These are phyloP conservation scores for Macrostomum lignano DNA, from an alignment of 1,140 invertebrate species.

Conservation along the genomic window DNA sequence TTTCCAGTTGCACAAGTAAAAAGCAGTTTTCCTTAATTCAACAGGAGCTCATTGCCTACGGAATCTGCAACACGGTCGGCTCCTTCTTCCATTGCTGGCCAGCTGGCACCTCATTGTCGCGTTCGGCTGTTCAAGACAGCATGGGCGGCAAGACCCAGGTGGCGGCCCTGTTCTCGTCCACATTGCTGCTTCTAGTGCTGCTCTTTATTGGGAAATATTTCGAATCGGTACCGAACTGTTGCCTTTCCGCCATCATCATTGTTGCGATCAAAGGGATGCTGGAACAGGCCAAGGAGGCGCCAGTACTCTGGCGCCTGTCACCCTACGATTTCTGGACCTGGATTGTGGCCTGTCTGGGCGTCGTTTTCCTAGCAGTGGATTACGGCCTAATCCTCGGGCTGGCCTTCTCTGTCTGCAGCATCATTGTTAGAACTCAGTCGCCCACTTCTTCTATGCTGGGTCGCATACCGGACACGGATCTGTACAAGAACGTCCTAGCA, in stretches of 20 bases:
- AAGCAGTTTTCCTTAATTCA: no score
- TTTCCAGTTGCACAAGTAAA: no score
- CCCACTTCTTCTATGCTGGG: constrained; percentile 1
- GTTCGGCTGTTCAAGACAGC: constrained; percentile 11
- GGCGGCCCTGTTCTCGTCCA: constrained; percentile 6
- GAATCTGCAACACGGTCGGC: constrained; percentile 10
- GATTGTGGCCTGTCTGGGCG: constrained; percentile 8
- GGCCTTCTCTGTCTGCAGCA: constrained; percentile 9
- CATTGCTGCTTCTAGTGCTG: constrained; percentile 14
- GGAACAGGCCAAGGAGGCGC: constrained; percentile 24
- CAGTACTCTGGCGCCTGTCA: constrained; percentile 22
- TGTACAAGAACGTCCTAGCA: constrained; percentile 3
- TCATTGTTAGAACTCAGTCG: constrained; percentile 13
- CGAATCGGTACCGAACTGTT: constrained; percentile 27
- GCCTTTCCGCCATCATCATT: constrained; percentile 32
- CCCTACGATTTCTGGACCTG: constrained; percentile 21
- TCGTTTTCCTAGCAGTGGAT: constrained; percentile 9
- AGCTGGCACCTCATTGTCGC: constrained; percentile 9
- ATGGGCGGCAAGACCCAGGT: constrained; percentile 13
- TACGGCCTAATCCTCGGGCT: constrained; percentile 12
- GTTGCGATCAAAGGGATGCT: constrained; percentile 30
- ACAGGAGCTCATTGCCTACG: constrained; percentile 13
- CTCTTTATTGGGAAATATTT: constrained; percentile 17
- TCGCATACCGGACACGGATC: constrained; percentile 13
- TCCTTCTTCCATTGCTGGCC: constrained; percentile 12